phyloP scores from a whole-genome alignment of 2,113 vertebrate species.

The Asarcornis scutulata region DNA sequence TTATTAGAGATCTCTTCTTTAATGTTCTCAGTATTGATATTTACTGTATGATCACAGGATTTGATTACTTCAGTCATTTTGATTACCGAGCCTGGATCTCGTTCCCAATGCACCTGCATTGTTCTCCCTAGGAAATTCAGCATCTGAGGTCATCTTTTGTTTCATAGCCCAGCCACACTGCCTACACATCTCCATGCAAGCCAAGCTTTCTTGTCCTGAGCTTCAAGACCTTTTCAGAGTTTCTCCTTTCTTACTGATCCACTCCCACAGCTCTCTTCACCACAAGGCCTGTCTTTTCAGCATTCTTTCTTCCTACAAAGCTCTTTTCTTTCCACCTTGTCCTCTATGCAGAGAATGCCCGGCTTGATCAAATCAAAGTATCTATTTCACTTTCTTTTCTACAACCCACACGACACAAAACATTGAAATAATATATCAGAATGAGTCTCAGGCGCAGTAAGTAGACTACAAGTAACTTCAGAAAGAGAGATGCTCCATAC shows the following conservation, averaged over 20 bases:
- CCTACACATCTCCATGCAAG: background rate
- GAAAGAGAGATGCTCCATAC: background rate
- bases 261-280: background rate
- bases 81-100: background rate
- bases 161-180: background rate
- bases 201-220: background rate
- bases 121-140: background rate
- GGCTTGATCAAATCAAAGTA: background rate
- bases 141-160: background rate
- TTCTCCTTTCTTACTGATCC: background rate
- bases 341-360: background rate
- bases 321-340: background rate
- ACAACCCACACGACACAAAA: background rate
- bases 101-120: background rate
- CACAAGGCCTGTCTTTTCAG: constrained; percentile 6
- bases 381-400: background rate
- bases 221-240: constrained; percentile 25
- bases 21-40: background rate
- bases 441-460: background rate
- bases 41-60: background rate
- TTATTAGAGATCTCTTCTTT: background rate
- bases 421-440: background rate
- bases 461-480: background rate
- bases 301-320: background rate
- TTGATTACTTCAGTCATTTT: background rate